These are phyloP conservation scores for Atrina japonica DNA, from an alignment of 2,888 invertebrate species.

Conservation along the genomic window DNA sequence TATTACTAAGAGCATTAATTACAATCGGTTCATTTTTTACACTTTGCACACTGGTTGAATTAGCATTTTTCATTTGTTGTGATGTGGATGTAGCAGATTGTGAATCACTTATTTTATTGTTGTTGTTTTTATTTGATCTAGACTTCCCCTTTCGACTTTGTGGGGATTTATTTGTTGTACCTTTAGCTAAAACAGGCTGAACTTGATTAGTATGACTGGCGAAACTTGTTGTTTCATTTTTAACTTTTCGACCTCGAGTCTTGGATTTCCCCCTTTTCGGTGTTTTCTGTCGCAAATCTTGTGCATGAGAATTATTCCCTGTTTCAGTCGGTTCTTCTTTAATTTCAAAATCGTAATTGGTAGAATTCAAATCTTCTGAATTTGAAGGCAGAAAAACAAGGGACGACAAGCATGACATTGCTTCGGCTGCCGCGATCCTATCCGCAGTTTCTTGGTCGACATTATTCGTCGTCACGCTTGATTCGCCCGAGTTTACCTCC, in stretches of 20 bases:
- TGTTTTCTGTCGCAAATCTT: neutral
- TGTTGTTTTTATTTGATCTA: neutral
- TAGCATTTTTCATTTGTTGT: neutral
- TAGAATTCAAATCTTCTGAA: slow-evolving; percentile 9
- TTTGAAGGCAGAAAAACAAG: slow-evolving; percentile 37
- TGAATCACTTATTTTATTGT: neutral
- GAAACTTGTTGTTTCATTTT: neutral
- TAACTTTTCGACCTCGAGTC: slow-evolving; percentile 22
- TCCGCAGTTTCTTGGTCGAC: slow-evolving; percentile 52
- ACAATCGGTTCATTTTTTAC: too few species aligned
- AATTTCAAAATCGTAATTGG: neutral
- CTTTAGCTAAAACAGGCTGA: too few species aligned
- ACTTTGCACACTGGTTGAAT: too few species aligned
- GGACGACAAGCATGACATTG: slow-evolving; percentile 47
- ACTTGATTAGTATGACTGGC: neutral
- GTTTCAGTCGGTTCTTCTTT: slow-evolving; percentile 16
- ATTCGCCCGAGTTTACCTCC: neutral
- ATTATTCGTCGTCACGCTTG: slow-evolving; percentile 14
- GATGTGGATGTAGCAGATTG: neutral
- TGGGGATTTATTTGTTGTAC: neutral
- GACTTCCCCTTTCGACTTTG: neutral
- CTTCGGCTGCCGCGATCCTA: slow-evolving; percentile 62
- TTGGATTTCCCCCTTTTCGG: slow-evolving; percentile 33
- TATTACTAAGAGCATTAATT: too few species aligned
- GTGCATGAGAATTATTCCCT: neutral